phyloP scores from a whole-genome alignment of 1,140 invertebrate species.

The Wiebesia pumilae region DNA sequence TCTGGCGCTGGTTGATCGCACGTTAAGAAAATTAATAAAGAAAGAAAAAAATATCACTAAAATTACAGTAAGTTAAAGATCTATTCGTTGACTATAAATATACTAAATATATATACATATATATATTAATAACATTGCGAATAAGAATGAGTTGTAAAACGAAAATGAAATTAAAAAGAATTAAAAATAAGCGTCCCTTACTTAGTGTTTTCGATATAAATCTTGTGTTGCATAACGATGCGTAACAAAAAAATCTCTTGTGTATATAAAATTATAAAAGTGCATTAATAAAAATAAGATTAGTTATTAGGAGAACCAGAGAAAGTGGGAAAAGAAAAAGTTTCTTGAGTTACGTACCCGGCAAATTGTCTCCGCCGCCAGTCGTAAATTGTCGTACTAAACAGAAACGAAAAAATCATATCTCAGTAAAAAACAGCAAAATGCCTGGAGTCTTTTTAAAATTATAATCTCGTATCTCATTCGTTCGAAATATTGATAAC shows the following conservation, averaged over 20 bases:
- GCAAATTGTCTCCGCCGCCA: conserved; percentile 82
- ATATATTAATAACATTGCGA: not conserved
- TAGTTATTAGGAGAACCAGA: conserved; percentile 50
- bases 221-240: conserved; percentile 29
- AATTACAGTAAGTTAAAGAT: conserved; percentile 23
- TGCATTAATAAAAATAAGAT: conserved; percentile 49
- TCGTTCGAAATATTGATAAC: conserved; percentile 53
- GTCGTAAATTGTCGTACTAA: conserved; percentile 84
- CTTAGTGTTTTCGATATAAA: conserved; percentile 37
- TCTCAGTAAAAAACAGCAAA: conserved; percentile 60
- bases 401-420: conserved; percentile 78
- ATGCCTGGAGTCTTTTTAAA: conserved; percentile 41
- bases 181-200: conserved; percentile 24
- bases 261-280: conserved; percentile 47
- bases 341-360: conserved; percentile 80
- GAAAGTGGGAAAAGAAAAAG: conserved; percentile 71
- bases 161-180: conserved; percentile 6
- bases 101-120: not conserved
- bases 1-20: conserved; percentile 39
- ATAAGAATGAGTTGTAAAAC: conserved; percentile 17
- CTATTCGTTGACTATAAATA: not conserved
- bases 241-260: conserved; percentile 32
- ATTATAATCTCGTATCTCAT: conserved; percentile 63
- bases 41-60: not conserved
- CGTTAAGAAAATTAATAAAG: not conserved